Evolutionary conservation across 2,888 invertebrate genomes (phyloP).

Genomic region (Scrobipalpa atriplicella): DNA sequence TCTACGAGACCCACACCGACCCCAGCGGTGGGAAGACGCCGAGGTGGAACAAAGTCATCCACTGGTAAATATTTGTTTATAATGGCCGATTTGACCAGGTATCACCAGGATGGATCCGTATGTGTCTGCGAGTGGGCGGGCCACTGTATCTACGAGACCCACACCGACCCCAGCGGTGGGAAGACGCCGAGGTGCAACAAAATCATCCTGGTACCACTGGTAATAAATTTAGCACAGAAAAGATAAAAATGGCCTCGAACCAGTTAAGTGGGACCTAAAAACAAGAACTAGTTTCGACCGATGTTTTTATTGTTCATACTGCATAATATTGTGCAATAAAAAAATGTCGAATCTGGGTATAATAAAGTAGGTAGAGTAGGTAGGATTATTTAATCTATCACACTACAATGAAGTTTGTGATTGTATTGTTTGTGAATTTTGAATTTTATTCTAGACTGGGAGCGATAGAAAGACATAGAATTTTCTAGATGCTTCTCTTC

Average conservation of each 20-base stretch:
- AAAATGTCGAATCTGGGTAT: too few relatives aligned
- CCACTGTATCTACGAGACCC: constrained; percentile 97
- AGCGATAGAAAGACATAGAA: too few relatives aligned
- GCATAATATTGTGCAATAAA: not conserved
- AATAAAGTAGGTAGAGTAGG: too few relatives aligned
- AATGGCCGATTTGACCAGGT: constrained; percentile 60
- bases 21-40: constrained; percentile 97
- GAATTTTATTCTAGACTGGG: too few relatives aligned
- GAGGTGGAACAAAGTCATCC: constrained; percentile 97
- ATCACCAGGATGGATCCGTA: constrained; percentile 98
- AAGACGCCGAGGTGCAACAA: constrained; percentile 98
- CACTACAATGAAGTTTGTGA: too few relatives aligned
- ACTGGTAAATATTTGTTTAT: constrained; percentile 84
- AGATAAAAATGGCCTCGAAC: not conserved
- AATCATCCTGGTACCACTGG: constrained; percentile 96
- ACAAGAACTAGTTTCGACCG: not conserved
- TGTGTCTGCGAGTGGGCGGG: constrained; percentile 96
- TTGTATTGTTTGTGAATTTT: too few relatives aligned
- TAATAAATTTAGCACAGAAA: constrained; percentile 50
- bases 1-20: constrained; percentile 98
- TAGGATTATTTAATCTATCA: too few relatives aligned
- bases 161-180: constrained; percentile 96
- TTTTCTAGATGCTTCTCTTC: too few relatives aligned
- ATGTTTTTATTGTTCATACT: not conserved
- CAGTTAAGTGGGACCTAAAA: not conserved